These are phyloP conservation scores for Ceyx melanurus DNA, from an alignment of 2,113 vertebrate genomes.

Conservation along the genomic window DNA sequence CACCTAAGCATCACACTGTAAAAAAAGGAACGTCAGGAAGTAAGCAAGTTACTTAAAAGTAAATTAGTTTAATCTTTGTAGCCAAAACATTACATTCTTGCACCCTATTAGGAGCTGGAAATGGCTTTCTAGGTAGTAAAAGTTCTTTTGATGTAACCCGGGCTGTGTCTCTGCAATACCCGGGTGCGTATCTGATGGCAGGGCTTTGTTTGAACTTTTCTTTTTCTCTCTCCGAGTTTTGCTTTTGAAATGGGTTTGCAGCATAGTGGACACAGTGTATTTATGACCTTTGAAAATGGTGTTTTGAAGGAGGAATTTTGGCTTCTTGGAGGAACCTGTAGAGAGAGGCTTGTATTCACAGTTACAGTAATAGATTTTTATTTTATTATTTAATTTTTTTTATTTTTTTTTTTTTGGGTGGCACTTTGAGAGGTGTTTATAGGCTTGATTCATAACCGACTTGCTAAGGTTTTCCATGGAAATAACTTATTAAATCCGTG, in stretches of 20 bases:
- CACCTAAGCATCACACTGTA: constrained; percentile 59
- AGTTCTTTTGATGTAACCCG: constrained; percentile 38
- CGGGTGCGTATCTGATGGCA: neutral
- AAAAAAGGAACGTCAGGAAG: constrained; percentile 63
- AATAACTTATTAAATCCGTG: constrained; percentile 80
- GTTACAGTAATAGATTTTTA: constrained; percentile 63
- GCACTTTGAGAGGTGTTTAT: constrained; percentile 81
- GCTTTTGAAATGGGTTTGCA: neutral
- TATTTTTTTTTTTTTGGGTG: constrained; percentile 3
- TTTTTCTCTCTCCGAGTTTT: neutral
- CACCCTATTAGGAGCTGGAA: constrained; percentile 50
- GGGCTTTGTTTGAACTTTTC: constrained; percentile 14
- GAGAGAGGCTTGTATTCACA: constrained; percentile 56
- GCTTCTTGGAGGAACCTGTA: constrained; percentile 33
- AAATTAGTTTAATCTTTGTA: constrained; percentile 70
- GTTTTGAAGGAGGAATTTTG: constrained; percentile 26
- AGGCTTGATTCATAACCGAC: constrained; percentile 75
- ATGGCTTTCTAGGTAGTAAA: constrained; percentile 63
- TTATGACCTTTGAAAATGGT: constrained; percentile 24
- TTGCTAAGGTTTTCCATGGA: constrained; percentile 83
- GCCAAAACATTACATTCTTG: constrained; percentile 71
- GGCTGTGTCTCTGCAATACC: neutral
- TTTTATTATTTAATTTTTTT: neutral
- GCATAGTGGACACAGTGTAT: neutral
- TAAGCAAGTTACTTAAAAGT: constrained; percentile 69